phyloP scores from a whole-genome alignment of 1,140 invertebrate genomes.

The Cherax destructor region DNA sequence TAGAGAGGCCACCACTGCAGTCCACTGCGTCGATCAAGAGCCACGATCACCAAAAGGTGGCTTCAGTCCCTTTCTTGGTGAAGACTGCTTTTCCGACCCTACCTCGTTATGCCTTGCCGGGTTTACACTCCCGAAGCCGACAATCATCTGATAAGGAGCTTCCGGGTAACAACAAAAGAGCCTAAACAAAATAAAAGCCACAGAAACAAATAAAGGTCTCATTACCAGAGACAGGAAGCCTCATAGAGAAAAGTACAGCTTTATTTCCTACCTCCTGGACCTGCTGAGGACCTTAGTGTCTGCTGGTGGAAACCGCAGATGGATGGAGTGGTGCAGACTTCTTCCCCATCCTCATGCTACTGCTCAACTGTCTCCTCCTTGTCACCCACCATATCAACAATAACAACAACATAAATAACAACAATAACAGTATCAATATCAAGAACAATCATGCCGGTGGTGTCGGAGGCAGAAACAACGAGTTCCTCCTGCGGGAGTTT shows the following conservation, averaged over 20 bases:
- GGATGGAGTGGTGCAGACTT: background rate
- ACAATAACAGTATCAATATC: conserved; percentile 34
- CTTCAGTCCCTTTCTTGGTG: background rate
- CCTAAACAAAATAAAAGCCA: background rate
- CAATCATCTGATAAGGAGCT: background rate
- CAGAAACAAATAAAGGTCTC: background rate
- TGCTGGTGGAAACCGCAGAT: background rate
- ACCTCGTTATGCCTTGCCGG: background rate
- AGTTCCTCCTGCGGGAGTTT: background rate
- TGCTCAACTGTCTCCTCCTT: conserved; percentile 53
- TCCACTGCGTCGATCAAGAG: background rate
- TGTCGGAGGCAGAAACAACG: background rate
- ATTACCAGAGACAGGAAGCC: background rate
- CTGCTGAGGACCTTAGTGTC: background rate
- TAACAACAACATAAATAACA: conserved; percentile 51
- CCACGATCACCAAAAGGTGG: background rate
- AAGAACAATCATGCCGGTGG: conserved; percentile 25
- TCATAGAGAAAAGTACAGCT: background rate
- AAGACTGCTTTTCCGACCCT: background rate
- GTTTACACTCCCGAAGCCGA: background rate
- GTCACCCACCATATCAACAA: conserved; percentile 50
- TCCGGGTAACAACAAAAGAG: too few relatives aligned
- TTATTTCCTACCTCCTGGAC: background rate
- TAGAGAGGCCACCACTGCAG: background rate
- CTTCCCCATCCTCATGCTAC: conserved; percentile 46